A percentile compares a stretch with the other conserved stretches of the same genome.
These are phyloP conservation scores for Lepeophtheirus nordmannii DNA, from an alignment of 2,888 invertebrate genomes.

Conservation along the genomic window DNA sequence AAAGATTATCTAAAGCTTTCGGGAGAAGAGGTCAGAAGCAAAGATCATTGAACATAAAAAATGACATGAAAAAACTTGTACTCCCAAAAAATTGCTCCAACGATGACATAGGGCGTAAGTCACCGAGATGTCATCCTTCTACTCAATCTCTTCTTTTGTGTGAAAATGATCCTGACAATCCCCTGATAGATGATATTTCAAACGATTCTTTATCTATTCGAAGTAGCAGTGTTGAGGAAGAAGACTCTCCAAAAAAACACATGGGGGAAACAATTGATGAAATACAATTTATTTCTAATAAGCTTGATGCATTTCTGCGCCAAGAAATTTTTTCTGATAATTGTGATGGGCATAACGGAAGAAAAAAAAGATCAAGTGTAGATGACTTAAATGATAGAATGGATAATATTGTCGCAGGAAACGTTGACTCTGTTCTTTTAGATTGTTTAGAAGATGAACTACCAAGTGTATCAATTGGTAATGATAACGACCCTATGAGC, in stretches of 20 bases:
- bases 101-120: conserved; percentile 1
- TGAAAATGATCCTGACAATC: too few relatives aligned
- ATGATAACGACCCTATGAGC: background rate
- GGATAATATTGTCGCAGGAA: conserved; percentile 4
- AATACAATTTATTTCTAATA: too few relatives aligned
- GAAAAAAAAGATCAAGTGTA: background rate
- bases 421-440: conserved; percentile 18
- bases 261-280: background rate
- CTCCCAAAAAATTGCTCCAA: background rate
- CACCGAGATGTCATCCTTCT: conserved; percentile 20
- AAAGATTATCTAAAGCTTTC: too few relatives aligned
- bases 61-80: too few relatives aligned
- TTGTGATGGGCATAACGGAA: background rate
- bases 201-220: background rate
- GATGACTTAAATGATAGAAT: background rate
- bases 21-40: too few relatives aligned
- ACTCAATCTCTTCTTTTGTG: conserved; percentile 12
- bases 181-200: background rate
- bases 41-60: too few relatives aligned
- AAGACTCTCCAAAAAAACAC: background rate
- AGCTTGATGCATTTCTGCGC: too few relatives aligned
- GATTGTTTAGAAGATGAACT: conserved; percentile 23
- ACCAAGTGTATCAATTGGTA: conserved; percentile 15
- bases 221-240: too few relatives aligned
- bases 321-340: too few relatives aligned